Base-by-base conservation (phyloP, 1,140 invertebrate genomes). In the Cotesia typhae region DNA sequence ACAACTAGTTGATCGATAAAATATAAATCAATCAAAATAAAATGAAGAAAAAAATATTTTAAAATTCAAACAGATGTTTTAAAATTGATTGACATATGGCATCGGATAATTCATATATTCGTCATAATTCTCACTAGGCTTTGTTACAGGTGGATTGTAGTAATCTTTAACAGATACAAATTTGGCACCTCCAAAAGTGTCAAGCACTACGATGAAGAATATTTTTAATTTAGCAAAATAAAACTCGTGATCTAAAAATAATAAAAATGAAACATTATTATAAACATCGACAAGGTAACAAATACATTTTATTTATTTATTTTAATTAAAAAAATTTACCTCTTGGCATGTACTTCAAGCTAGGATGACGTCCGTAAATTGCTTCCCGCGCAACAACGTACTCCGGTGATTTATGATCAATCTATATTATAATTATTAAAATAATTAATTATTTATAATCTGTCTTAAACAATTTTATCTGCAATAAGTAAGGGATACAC, bases 141-240 rank as follows among this genome's bases (percentile, higher is more conserved):
- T n/a, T 12, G 4, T 12, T 9, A 3, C 9, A 0, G 76, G 72
- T 17, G 80, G 79, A 68, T 83, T 74, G 37, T 87, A 89, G 78
- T 94, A 94, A 53, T 93, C 91, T 1, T 88, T 79, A 0, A 90
- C 77, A 0, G 84, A 84, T 7, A 94, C 89, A 76, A 89, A 88
- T 74, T 91, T 90, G 1, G 92, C 90, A 10, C 94, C 94, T 5
- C 94, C 94, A 81, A 94, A 94, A 79, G 89, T 92, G 79, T 94
- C 93, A 60, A 94, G 81, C 69, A 95, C 89, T 36, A 88, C 89
- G 60, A 95, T 92, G 75, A 92, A 88, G 9, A 83, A 82, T 36
- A 94, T 92, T 59, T 92, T 87, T 76, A 95, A 74, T 84, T 93
- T 93, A 0, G 91, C 92, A 14, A 94, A 89, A 76, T 91, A 93